Evolutionary conservation across 1,140 invertebrate genomes (phyloP).

Genomic region (Heterodera schachtii): DNA sequence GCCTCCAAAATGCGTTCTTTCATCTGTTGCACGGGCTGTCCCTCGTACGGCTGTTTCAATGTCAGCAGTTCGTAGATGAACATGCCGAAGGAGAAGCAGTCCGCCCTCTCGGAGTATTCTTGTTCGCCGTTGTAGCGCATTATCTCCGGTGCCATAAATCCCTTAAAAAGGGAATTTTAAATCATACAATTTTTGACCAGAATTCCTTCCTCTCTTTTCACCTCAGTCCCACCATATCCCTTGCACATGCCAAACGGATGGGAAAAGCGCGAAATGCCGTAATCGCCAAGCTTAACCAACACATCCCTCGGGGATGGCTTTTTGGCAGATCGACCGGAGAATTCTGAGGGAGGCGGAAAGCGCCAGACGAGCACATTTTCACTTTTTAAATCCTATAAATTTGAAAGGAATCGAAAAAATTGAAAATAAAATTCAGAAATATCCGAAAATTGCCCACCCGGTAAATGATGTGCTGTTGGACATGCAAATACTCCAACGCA

Average conservation of each 20-base stretch:
- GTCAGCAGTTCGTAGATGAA: conserved; percentile 93
- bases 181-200: not conserved
- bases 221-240: conserved; percentile 81
- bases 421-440: not conserved
- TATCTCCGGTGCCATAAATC: conserved; percentile 98
- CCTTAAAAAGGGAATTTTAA: conserved; percentile 60
- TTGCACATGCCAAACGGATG: conserved; percentile 73
- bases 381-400: conserved; percentile 81
- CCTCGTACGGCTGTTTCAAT: conserved; percentile 87
- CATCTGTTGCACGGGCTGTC: conserved; percentile 80
- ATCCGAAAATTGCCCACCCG: conserved; percentile 47
- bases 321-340: conserved; percentile 4
- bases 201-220: not conserved
- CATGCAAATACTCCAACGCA: conserved; percentile 91
- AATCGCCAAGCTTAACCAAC: conserved; percentile 78
- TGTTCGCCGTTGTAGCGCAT: conserved; percentile 96
- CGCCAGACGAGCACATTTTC: conserved; percentile 91
- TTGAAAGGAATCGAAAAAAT: not conserved
- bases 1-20: conserved; percentile 94
- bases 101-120: conserved; percentile 97
- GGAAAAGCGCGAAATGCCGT: conserved; percentile 58
- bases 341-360: conserved; percentile 48
- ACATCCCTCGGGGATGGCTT: conserved; percentile 58
- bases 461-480: conserved; percentile 86
- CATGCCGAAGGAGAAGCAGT: conserved; percentile 99